A percentile compares a stretch with the other conserved stretches of the same genome.
Conservation (phyloP, 2,888 invertebrate genomes). For the Galeruca laticollis region DNA sequence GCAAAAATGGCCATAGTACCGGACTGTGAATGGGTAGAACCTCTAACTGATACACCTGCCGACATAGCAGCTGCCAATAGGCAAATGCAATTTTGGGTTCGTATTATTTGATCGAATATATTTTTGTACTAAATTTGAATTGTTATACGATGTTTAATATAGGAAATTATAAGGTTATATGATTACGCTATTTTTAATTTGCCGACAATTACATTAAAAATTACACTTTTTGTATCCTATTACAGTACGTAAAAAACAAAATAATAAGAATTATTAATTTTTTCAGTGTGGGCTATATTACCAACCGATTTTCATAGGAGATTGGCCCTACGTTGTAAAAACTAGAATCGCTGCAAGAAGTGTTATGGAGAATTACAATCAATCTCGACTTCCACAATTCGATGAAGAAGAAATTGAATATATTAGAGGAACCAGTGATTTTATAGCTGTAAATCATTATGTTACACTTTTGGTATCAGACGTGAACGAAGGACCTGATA, state of each 20-base stretch:
- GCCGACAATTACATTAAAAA: too few species aligned
- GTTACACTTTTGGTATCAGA: constrained; percentile 69
- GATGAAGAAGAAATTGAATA: constrained; percentile 71
- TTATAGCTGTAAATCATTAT: constrained; percentile 82
- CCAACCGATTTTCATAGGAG: constrained; percentile 75
- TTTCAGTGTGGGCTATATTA: constrained; percentile 43
- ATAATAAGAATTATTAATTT: neutral
- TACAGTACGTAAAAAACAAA: too few species aligned
- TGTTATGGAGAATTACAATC: neutral
- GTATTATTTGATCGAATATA: neutral
- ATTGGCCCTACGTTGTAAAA: constrained; percentile 76
- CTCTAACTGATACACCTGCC: constrained; percentile 5
- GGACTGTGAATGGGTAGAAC: constrained; percentile 19
- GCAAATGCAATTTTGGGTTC: constrained; percentile 27
- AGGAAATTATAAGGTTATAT: too few species aligned
- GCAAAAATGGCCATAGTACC: constrained; percentile 32
- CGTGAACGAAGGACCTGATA: neutral
- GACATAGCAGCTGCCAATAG: constrained; percentile 32
- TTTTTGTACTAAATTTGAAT: neutral
- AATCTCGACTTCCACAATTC: constrained; percentile 75
- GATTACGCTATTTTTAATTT: too few species aligned
- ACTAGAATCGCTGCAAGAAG: constrained; percentile 65
- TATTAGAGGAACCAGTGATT: constrained; percentile 73
- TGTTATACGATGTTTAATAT: too few species aligned
- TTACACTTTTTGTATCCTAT: too few species aligned